These are phyloP conservation scores for Premnoplex brunnescens DNA, from an alignment of 2,797 vertebrate species.

Conservation along the genomic window DNA sequence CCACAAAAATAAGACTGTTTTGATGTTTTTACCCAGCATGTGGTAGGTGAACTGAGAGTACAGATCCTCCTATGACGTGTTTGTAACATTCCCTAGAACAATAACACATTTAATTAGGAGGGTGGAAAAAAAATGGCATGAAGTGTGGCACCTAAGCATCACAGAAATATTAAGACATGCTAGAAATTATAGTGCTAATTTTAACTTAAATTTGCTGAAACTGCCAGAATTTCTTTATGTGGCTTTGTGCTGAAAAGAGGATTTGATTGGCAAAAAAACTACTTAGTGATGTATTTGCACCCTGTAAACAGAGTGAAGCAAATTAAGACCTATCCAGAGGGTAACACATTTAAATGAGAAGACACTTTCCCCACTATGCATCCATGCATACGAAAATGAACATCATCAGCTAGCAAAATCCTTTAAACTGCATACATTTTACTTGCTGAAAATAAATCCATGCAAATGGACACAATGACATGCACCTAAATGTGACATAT, in stretches of 20 bases:
- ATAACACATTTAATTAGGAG: not conserved
- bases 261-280: not conserved
- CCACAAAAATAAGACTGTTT: not conserved
- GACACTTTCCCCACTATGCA: not conserved
- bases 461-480: not conserved
- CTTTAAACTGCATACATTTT: not conserved
- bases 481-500: not conserved
- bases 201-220: constrained; percentile 7
- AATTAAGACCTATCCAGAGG: not conserved
- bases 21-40: not conserved
- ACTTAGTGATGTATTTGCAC: not conserved
- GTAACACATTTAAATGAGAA: not conserved
- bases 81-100: constrained; percentile 48
- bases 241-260: not conserved
- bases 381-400: not conserved
- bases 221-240: not conserved
- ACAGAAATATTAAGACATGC: constrained; percentile 30
- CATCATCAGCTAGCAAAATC: not conserved
- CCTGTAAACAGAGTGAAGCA: not conserved
- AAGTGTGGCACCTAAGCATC: constrained; percentile 11
- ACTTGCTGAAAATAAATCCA: constrained; percentile 44
- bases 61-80: not conserved
- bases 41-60: not conserved
- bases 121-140: not conserved
- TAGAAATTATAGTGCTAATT: constrained; percentile 24